Conservation (phyloP, 2,888 invertebrate species). For the Stegana nigrithorax region DNA sequence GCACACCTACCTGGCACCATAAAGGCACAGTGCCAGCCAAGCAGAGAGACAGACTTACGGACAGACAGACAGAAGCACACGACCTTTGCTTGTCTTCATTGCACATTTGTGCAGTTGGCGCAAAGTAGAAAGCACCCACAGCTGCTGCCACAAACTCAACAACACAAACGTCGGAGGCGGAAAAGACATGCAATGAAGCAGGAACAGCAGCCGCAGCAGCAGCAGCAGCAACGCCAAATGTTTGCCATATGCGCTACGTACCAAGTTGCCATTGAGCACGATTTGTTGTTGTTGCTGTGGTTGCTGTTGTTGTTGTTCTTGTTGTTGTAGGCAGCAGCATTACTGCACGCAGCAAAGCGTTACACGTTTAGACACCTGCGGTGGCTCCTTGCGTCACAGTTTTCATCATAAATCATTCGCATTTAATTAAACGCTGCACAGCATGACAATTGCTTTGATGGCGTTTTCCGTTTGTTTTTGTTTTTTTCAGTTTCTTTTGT, state of each 20-base stretch:
- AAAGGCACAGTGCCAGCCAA: background rate
- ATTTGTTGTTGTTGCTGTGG: background rate
- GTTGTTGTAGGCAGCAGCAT: background rate
- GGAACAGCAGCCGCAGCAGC: background rate
- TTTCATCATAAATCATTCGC: slow-evolving; percentile 52
- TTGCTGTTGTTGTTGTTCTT: background rate
- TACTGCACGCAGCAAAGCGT: background rate
- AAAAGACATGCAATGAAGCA: too few relatives aligned
- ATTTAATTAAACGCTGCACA: slow-evolving; percentile 51
- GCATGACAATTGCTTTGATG: slow-evolving; percentile 23
- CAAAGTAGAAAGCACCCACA: background rate
- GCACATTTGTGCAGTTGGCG: background rate
- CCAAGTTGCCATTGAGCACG: background rate
- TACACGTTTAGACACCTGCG: background rate
- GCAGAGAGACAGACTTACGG: background rate
- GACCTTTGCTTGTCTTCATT: background rate
- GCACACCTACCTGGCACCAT: background rate
- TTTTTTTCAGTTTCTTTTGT: too few relatives aligned
- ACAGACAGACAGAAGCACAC: background rate
- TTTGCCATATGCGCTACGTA: too few relatives aligned
- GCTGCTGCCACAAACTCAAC: background rate
- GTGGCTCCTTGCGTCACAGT: background rate
- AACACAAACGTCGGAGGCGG: too few relatives aligned
- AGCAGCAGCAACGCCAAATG: background rate
- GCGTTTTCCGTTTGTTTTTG: background rate